Evolutionary conservation across 2,888 invertebrate species (phyloP), one percentile per base, ranked within the genome.

Genomic region (Troides oblongomaculatus): DNA sequence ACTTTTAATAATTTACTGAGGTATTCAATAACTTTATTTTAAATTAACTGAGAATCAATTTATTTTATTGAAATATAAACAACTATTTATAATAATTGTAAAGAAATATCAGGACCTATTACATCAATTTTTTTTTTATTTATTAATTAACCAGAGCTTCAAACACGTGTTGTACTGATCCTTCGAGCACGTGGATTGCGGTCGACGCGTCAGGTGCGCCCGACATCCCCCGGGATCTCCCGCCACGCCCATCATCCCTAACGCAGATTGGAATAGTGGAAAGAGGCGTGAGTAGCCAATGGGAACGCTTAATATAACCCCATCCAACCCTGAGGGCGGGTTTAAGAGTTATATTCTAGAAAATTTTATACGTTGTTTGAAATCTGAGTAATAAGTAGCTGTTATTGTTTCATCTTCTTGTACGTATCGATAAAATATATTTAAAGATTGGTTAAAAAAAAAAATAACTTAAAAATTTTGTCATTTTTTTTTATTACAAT

Each of bases 191-290:
- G 86, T 87, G 85, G 80, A 88, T 86, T 90, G 70, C 59, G 60
- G 83, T 81, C 72, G 66, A 68, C 76, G 80, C 66, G 75, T 86
- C 90, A 88, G 87, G 89, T 89, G 87, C 78, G 72, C 74, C 74
- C 58, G 73, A 71, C 72, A 77, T 82, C 84, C 84, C 81, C 72
- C 71, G 75, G 83, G 82, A 82, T 72, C 71, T 64, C 71, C 67
- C 77, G 84, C 85, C 82, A 87, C 89, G 81, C 80, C 77, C 74
- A 65, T 72, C 77, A 77, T 79, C 80, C 81, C 80, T 78, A 78
- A 78, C 76, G 73, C 69, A 72, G 70, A 68, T 71, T 73, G 76
- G 80, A 79, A 77, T 76, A 74, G 76, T 76, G 78, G 79, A 80
- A 80, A 80, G 85, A 82, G 84, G 79, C 77, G 71, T 50, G 18